A percentile compares a stretch with the other conserved stretches of the same genome.
Evolutionary conservation across 1,140 invertebrate genomes (phyloP).

Genomic region (Chelonus insularis): DNA sequence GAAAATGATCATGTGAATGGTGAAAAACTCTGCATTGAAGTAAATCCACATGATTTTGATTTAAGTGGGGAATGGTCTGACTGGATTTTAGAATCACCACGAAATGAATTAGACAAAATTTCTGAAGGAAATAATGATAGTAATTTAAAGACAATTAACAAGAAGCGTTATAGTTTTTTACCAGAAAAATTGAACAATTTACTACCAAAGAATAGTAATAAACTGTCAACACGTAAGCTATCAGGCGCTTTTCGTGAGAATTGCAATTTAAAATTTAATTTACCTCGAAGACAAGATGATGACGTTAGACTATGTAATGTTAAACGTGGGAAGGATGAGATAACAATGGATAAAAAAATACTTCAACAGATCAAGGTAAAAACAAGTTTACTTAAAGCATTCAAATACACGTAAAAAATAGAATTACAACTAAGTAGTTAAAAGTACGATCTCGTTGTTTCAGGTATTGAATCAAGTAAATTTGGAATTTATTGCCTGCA

Average conservation of each 20-base stretch:
- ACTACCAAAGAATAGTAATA: neutral
- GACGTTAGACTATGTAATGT: slow-evolving; percentile 1
- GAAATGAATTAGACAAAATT: neutral
- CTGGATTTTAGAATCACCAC: neutral
- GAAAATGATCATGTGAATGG: neutral
- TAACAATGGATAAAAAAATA: slow-evolving; percentile 11
- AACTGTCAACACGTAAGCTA: neutral
- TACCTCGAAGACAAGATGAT: neutral
- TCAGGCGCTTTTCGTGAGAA: neutral
- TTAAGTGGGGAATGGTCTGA: slow-evolving; percentile 9
- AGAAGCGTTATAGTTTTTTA: slow-evolving; percentile 14
- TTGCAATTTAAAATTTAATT: neutral
- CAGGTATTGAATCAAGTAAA: slow-evolving; percentile 55
- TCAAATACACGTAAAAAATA: neutral
- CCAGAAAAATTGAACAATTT: slow-evolving; percentile 10
- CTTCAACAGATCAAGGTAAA: slow-evolving; percentile 8
- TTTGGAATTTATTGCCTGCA: slow-evolving; percentile 49
- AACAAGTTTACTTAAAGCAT: neutral
- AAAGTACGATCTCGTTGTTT: slow-evolving; percentile 13
- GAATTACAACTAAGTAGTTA: slow-evolving; percentile 6
- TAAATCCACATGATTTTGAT: neutral
- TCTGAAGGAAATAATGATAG: neutral
- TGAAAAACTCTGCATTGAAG: too few species aligned
- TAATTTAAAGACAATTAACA: neutral
- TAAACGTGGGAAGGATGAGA: neutral